Evolutionary conservation across 2,113 vertebrate species (phyloP), one percentile per base, ranked within the genome.

Genomic region (Myxocyprinus asiaticus): DNA sequence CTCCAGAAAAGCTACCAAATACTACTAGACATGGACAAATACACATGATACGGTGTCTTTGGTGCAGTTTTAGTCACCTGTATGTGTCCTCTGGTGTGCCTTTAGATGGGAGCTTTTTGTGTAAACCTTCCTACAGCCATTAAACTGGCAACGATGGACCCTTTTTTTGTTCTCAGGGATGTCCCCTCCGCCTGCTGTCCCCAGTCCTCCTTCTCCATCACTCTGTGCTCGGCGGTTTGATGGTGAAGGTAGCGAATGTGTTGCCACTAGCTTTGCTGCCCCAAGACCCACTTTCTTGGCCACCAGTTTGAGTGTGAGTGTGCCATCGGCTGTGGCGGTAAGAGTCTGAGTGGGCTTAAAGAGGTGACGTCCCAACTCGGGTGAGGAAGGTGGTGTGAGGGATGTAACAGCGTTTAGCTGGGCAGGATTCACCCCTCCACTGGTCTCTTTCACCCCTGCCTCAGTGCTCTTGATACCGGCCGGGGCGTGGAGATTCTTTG

Each of bases 41-140:
- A 14, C 2, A 48, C n/a, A n/a, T 7, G 45, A 68, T 22, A 22
- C 14, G 11, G 14, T n/a, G 55, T 58, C 15, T n/a, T 8, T 12
- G 11, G 47, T 43, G 33, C 8, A 50, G 8, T 48, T 44, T 6
- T 4, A 65, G 90, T 88, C 91, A 98, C 97, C 98, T 95, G 98
- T 99, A 88, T 99, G 97, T 87, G 97, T 99, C 92, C 98, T 96
- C 94, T 99, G 98, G 90, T 99, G 98, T 87, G 98, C 98, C 93
- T 99, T 99, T 90, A 99, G 92, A 90, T 99, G 98, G 87, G 98
- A 99, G 91, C 98, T 99, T 94, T 99, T 99, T 91, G 98, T 99
- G 91, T 99, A 99, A 88, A 99, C 98, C 92, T 99, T 99, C 88
- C 98, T 93, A 91, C 98, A 99, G 88, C 97, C 98, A 73, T 99